A percentile compares a stretch with the other conserved stretches of the same genome.
phyloP scores from a whole-genome alignment of 2,797 vertebrate genomes.

The Oreonectes daqikongensis region DNA sequence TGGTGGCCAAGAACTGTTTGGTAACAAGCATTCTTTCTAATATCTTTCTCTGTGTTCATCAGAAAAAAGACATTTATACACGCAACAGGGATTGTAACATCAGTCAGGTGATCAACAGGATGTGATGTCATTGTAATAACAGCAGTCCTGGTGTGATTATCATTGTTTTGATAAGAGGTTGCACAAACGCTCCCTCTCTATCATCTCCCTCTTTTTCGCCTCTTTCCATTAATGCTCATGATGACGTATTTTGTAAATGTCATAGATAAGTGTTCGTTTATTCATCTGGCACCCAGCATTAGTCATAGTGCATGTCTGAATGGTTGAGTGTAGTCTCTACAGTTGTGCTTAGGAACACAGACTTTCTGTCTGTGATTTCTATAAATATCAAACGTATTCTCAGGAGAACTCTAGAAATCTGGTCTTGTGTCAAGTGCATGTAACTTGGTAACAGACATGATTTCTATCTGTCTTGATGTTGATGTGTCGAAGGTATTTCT shows the following conservation, averaged over 20 bases:
- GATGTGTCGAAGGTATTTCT: neutral
- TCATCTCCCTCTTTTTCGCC: constrained; percentile 54
- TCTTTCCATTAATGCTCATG: constrained; percentile 54
- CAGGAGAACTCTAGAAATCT: constrained; percentile 4
- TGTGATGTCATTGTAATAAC: constrained; percentile 19
- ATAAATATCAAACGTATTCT: constrained; percentile 12
- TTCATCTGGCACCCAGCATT: constrained; percentile 53
- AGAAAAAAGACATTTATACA: too few species aligned
- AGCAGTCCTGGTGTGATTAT: constrained; percentile 13
- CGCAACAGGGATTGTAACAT: constrained; percentile 25
- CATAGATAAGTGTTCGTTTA: constrained; percentile 54
- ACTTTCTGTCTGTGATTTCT: constrained; percentile 4
- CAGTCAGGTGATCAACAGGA: constrained; percentile 17
- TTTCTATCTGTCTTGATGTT: neutral
- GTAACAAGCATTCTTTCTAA: too few species aligned
- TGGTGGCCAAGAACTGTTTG: too few species aligned
- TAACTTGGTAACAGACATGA: constrained; percentile 2
- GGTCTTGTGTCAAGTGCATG: constrained; percentile 1
- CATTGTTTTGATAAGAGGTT: constrained; percentile 7
- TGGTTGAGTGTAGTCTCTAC: constrained; percentile 27
- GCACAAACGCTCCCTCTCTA: neutral
- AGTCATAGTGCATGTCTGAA: constrained; percentile 51
- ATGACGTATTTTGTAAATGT: constrained; percentile 57
- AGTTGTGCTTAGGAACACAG: constrained; percentile 22
- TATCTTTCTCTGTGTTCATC: too few species aligned